A percentile compares a stretch with the other conserved stretches of the same genome.
These are phyloP conservation scores for Rhagium mordax DNA, from an alignment of 2,888 invertebrate genomes.

Conservation along the genomic window DNA sequence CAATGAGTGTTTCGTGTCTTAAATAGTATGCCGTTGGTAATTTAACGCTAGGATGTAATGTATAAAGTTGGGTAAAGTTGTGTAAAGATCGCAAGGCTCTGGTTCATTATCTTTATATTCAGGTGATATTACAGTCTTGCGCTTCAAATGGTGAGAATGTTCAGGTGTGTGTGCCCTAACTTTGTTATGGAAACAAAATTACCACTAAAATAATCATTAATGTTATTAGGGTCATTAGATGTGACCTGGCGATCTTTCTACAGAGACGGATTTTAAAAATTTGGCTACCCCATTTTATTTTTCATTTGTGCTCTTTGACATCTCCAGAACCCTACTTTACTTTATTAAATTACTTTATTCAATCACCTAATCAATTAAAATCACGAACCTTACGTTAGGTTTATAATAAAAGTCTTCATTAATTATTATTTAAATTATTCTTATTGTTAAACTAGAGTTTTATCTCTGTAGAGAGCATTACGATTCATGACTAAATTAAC, in stretches of 20 bases:
- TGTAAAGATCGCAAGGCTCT: constrained; percentile 61
- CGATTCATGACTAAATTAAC: too few species aligned
- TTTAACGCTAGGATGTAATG: constrained; percentile 59
- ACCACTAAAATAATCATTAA: constrained; percentile 67
- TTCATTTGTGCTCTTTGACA: too few species aligned
- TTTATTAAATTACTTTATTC: too few species aligned
- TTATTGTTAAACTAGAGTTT: too few species aligned
- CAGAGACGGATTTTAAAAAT: constrained; percentile 17
- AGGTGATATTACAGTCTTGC: constrained; percentile 62
- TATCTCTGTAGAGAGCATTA: too few species aligned
- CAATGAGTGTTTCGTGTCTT: constrained; percentile 61
- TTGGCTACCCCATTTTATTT: neutral
- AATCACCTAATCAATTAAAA: too few species aligned
- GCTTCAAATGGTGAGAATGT: constrained; percentile 62
- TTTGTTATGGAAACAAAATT: constrained; percentile 68
- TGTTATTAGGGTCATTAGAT: constrained; percentile 65
- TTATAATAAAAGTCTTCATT: too few species aligned
- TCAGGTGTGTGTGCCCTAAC: constrained; percentile 65
- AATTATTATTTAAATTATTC: too few species aligned
- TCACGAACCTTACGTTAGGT: too few species aligned
- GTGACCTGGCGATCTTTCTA: constrained; percentile 57
- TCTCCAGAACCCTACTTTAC: too few species aligned
- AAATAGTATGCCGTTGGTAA: constrained; percentile 56
- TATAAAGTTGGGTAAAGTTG: constrained; percentile 64
- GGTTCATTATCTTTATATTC: constrained; percentile 60